A percentile compares a stretch with the other conserved stretches of the same genome.
Evolutionary conservation across 2,888 invertebrate species (phyloP).

Genomic region (Lycia hirtaria): DNA sequence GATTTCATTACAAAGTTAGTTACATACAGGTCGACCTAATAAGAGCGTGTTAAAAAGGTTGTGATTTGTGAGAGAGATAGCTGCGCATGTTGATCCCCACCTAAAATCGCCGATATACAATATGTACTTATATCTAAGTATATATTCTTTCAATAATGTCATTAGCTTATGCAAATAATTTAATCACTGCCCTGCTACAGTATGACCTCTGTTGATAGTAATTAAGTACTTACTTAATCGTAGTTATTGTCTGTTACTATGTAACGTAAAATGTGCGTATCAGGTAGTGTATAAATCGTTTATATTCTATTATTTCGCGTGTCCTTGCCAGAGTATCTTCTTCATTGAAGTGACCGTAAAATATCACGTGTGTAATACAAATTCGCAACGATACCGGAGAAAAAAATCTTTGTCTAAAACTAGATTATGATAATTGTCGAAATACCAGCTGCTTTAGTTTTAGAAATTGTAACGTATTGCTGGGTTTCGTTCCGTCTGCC

Average conservation of each 20-base stretch:
- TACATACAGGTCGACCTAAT: too few relatives aligned
- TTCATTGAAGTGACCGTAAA: slow-evolving; percentile 65
- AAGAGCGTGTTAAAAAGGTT: too few relatives aligned
- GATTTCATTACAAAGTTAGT: too few relatives aligned
- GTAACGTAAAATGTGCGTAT: slow-evolving; percentile 42
- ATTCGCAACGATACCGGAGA: slow-evolving; percentile 30
- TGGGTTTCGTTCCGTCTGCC: slow-evolving; percentile 47
- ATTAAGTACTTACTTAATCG: background rate
- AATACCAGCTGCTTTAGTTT: slow-evolving; percentile 11
- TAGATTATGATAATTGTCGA: slow-evolving; percentile 9
- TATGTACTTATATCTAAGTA: too few relatives aligned
- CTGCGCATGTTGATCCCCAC: too few relatives aligned
- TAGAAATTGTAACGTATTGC: slow-evolving; percentile 12
- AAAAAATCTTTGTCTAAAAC: slow-evolving; percentile 5
- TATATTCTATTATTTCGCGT: slow-evolving; percentile 55
- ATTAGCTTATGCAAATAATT: too few relatives aligned
- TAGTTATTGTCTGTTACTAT: background rate
- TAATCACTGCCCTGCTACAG: background rate
- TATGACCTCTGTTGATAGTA: background rate
- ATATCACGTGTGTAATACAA: slow-evolving; percentile 58
- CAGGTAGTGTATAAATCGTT: slow-evolving; percentile 50
- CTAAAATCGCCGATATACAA: too few relatives aligned
- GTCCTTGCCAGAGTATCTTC: slow-evolving; percentile 70
- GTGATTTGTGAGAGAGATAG: too few relatives aligned
- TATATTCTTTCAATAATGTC: too few relatives aligned